These are phyloP conservation scores for Tholera decimalis DNA, from an alignment of 2,888 invertebrate species.

Conservation along the genomic window DNA sequence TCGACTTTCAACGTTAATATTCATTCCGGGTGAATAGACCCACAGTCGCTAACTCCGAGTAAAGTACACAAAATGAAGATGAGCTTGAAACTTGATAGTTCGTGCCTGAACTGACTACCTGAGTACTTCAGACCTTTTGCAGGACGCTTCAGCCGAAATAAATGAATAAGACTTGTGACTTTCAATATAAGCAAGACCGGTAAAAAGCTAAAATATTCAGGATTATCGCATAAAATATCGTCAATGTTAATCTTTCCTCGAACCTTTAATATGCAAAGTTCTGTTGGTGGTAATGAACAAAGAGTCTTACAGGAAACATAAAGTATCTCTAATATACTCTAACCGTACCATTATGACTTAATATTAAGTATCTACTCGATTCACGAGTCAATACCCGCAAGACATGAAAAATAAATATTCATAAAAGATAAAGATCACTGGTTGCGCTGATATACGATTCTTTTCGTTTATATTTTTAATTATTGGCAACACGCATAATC, in stretches of 20 bases:
- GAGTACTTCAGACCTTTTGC: constrained; percentile 16
- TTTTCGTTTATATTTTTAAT: no score
- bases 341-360: not conserved
- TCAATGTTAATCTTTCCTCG: not conserved
- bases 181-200: not conserved
- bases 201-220: not conserved
- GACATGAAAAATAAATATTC: not conserved
- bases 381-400: not conserved
- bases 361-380: not conserved
- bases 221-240: not conserved
- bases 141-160: not conserved
- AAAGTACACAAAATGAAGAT: constrained; percentile 26
- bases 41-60: not conserved
- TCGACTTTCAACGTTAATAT: constrained; percentile 7
- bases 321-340: not conserved
- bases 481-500: no score
- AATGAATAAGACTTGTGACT: constrained; percentile 16
- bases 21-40: constrained; percentile 3
- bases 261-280: not conserved
- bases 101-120: constrained; percentile 10
- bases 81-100: constrained; percentile 26
- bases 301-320: not conserved
- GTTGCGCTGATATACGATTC: no score
- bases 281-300: not conserved
- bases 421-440: not conserved